These are phyloP conservation scores for Latheticus oryzae DNA, from an alignment of 2,888 invertebrate species.

Conservation along the genomic window DNA sequence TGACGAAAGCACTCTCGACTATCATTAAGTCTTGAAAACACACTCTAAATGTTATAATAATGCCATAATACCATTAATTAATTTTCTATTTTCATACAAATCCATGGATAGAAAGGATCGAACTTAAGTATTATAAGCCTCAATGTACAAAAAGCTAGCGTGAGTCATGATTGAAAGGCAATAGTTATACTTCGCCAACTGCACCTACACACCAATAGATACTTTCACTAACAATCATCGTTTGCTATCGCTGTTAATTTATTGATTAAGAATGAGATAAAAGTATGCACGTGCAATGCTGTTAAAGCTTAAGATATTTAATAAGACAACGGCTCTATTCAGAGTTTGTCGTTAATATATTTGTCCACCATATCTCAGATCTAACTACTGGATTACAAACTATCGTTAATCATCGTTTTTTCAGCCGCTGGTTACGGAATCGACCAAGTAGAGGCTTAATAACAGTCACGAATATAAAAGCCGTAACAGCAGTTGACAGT, in stretches of 20 bases:
- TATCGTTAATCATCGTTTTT: conserved; percentile 57
- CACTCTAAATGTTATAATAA: no score
- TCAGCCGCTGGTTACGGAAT: conserved; percentile 51
- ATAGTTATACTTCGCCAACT: conserved; percentile 47
- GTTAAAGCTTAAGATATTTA: conserved; percentile 43
- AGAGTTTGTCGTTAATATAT: conserved; percentile 61
- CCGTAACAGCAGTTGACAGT: conserved; percentile 52
- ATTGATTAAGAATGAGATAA: conserved; percentile 39
- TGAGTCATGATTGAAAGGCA: conserved; percentile 49
- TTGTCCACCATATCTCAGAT: conserved; percentile 57
- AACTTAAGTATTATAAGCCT: conserved; percentile 43
- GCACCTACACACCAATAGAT: conserved; percentile 42
- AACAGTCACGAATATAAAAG: conserved; percentile 56
- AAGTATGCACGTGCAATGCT: conserved; percentile 26
- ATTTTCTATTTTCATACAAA: no score
- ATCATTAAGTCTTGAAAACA: no score
- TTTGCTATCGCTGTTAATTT: conserved; percentile 38
- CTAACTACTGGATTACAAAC: conserved; percentile 59
- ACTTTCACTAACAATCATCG: conserved; percentile 46
- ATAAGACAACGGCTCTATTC: conserved; percentile 61
- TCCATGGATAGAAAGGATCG: conserved; percentile 45
- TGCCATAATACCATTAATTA: no score
- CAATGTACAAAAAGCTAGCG: conserved; percentile 43
- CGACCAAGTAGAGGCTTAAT: conserved; percentile 55
- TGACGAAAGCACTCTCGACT: no score